Base-by-base conservation (phyloP, 2,113 vertebrate genomes). In the Phyllopteryx taeniolatus region DNA sequence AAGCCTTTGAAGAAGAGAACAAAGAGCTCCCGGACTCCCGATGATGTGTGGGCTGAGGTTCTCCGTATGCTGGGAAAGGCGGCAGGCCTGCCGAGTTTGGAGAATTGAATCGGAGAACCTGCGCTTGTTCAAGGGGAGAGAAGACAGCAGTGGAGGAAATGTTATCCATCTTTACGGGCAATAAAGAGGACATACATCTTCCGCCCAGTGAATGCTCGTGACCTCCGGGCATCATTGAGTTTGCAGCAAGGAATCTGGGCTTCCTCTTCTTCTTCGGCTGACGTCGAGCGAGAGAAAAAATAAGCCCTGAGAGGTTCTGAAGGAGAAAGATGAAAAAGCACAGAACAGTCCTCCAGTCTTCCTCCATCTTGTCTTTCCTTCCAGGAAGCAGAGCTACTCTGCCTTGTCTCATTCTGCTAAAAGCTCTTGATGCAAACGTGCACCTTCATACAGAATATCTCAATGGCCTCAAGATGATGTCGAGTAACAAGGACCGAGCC, bases 101-200 rank as follows among this genome's bases (percentile, higher is more conserved):
- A 83, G 81, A 81, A 84, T 68, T 72, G 78, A 82, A 85, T 71
- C 75, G 12, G 83, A 71, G 77, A 56, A 61, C 65, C 69, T 71
- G 70, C 81, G 85, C 85, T 87, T 85, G 82, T 64, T 68, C 71
- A 87, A 79, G 71, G 44, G 68, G 68, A 74, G 51, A 35, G 78
- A 85, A 43, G 70, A 75, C 81, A 72, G 75, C 74, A 69, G 76
- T 79, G 68, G 70, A 80, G 74, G 83, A 84, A 82, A 84, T 77
- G 79, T 82, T 80, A 83, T 84, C 80, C 70, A 80, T 72, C 78
- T 82, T 83, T 83, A 77, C 73, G 80, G 77, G 77, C 73, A 83
- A 80, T 89, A 88, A 88, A 89, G 68, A 72, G 74, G 68, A 78
- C 83, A 83, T 89, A 83, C 80, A 84, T 86, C 84, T 74, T 68